Evolutionary conservation across 2,113 vertebrate species (phyloP), one percentile per base, ranked within the genome.

Genomic region (Trematomus loennbergii): DNA sequence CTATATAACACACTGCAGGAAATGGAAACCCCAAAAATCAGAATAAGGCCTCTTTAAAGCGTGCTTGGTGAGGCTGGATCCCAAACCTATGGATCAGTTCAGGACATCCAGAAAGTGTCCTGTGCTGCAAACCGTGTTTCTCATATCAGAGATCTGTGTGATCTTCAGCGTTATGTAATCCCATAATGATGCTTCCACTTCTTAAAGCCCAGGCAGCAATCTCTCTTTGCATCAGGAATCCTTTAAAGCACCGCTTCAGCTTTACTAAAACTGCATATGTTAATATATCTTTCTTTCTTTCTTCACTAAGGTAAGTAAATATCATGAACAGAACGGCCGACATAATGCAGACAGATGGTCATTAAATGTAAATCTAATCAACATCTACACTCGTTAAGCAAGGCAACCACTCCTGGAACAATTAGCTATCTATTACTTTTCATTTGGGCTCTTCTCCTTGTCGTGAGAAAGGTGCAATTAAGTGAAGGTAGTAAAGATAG

Each of bases 401-500:
- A 29, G 81, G 33, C 54, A 25, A 75, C 67, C 50, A 54, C 52
- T 72, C 69, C 49, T 70, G 20, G 40, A 36, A 11, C 72, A 55
- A 73, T 68, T 54, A 33, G 75, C 49, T 72, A 63, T 83, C 68
- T 72, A 36, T 73, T 71, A 13, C 69, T 54, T n/a, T 74, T 84
- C 84, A 85, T 81, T 78, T 17, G 40, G 22, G 29, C 73, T 76
- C 20, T 22, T 84, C 58, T 55, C 40, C 45, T 72, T 59, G 67
- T 54, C 71, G 40, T 9, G 18, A 85, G 72, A 74, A 73, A 81
- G 72, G 74, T 58, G 77, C 53, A 87, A 87, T 93, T 90, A 92
- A 40, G 52, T 25, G 65, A 67, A 33, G 25, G 4, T 55, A 59
- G 62, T 84, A 82, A 90, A 29, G 25, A 91, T 79, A 83, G 68